Base-by-base conservation (phyloP, 2,797 vertebrate genomes). In the Rhinichthys osculus region DNA sequence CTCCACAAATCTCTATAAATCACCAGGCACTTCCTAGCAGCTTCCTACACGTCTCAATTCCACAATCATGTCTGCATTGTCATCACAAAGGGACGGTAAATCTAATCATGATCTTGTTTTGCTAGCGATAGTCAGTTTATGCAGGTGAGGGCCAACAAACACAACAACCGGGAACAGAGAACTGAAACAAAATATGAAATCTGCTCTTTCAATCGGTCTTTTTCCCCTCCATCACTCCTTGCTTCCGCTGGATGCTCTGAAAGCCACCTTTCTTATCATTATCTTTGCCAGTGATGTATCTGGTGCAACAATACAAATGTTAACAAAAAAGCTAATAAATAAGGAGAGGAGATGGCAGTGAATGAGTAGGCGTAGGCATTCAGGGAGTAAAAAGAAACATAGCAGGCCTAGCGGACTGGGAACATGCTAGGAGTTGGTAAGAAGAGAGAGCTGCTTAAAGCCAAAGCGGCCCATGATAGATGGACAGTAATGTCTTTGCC, bases 401-500 rank as follows among this genome's bases (percentile, higher is more conserved):
- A 85, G 85, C 50, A 73, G 21, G 50, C 74, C 40, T 69, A 73
- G 72, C 17, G 3, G 81, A 84, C 40, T 59, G 35, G 40, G 27
- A 83, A 87, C 57, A 83, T 80, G 52, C 71, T 74, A 80, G 90
- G 92, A 92, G 89, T 90, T 91, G 90, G 89, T 92, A 92, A 94
- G 90, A 84, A 91, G 90, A 91, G 88, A 89, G 89, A 89, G 92
- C 23, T 92, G 91, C 93, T 94, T 91, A 93, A 90, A 94, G 91
- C 89, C 92, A 87, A 89, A 78, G 78, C 89, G 85, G 91, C 90
- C 91, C 91, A 92, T 94, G 92, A 95, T 91, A 93, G 92, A 94
- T 93, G 90, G 92, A 93, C 91, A 90, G 90, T 94, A 94, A 95
- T 94, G 93, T 91, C 90, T 94, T 94, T 92, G 92, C 89, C 93